Percentiles rank a stretch among this genome's conserved stretches.
phyloP scores from a whole-genome alignment of 2,888 invertebrate genomes.

The Metacarcinus magister region DNA sequence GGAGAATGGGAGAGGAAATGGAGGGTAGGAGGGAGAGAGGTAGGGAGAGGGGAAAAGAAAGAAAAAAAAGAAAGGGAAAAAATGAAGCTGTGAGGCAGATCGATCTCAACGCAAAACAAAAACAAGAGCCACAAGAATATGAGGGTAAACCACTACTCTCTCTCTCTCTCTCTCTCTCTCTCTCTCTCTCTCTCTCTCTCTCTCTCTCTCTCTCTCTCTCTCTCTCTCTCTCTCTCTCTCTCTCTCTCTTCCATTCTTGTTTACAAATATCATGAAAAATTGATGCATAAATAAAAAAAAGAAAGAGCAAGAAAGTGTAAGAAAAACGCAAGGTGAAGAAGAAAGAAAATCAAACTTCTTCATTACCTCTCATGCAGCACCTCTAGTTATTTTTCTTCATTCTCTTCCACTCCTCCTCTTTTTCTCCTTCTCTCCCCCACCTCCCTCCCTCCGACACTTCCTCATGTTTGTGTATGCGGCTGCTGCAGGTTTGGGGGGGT shows the following conservation, averaged over 20 bases:
- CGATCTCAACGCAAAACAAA: not conserved
- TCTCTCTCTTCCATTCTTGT: not conserved
- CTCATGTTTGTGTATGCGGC: constrained; percentile 45
- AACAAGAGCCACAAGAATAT: not conserved
- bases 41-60: not conserved
- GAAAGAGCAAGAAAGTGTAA: not conserved
- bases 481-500: not conserved
- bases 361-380: not conserved
- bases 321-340: not conserved
- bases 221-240: no score
- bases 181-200: constrained; percentile 60
- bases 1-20: not conserved
- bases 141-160: not conserved
- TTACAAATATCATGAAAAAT: not conserved
- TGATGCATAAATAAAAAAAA: not conserved
- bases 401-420: not conserved
- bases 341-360: constrained; percentile 26
- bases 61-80: not conserved
- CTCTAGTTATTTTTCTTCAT: not conserved
- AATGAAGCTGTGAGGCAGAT: not conserved
- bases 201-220: constrained; percentile 50
- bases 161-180: constrained; percentile 60
- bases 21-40: not conserved
- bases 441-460: not conserved
- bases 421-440: not conserved